Evolutionary conservation across 2,888 invertebrate species (phyloP).

Genomic region (Drosophila cracens): DNA sequence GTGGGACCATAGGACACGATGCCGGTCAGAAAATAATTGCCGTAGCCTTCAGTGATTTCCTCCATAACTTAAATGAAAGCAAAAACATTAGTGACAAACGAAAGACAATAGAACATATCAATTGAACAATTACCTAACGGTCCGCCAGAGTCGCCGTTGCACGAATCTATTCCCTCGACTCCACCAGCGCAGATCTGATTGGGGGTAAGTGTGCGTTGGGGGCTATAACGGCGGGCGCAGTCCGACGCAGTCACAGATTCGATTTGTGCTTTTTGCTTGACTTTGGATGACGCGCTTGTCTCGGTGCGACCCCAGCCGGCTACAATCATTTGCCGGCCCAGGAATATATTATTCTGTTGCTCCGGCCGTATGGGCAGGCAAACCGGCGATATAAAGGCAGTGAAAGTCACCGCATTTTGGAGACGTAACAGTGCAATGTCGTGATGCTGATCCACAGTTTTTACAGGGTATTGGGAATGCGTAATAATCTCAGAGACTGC

Average conservation of each 20-base stretch:
- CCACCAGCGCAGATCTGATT: slow-evolving; percentile 88
- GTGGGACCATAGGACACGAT: slow-evolving; percentile 89
- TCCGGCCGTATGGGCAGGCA: slow-evolving; percentile 86
- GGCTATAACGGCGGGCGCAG: slow-evolving; percentile 86
- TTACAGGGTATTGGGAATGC: slow-evolving; percentile 88
- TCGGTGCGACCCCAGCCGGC: slow-evolving; percentile 89
- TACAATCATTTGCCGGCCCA: slow-evolving; percentile 85
- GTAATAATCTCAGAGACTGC: slow-evolving; percentile 87
- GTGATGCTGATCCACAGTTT: slow-evolving; percentile 86
- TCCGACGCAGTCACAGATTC: slow-evolving; percentile 84
- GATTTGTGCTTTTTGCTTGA: slow-evolving; percentile 86
- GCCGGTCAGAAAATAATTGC: slow-evolving; percentile 87
- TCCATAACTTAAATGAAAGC: slow-evolving; percentile 83
- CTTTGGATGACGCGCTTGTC: slow-evolving; percentile 85
- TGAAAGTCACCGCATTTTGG: slow-evolving; percentile 85
- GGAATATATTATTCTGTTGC: slow-evolving; percentile 81
- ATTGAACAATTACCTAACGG: slow-evolving; percentile 78
- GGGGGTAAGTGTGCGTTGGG: slow-evolving; percentile 83
- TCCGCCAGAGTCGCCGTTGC: slow-evolving; percentile 88
- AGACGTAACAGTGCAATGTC: slow-evolving; percentile 91
- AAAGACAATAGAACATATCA: neutral
- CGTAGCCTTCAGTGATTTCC: slow-evolving; percentile 64
- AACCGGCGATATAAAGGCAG: slow-evolving; percentile 87
- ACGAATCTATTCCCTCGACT: slow-evolving; percentile 86
- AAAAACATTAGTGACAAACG: neutral